A percentile compares a stretch with the other conserved stretches of the same genome.
Evolutionary conservation across 2,888 invertebrate genomes (phyloP).

Genomic region (Hydropsyche betteni): DNA sequence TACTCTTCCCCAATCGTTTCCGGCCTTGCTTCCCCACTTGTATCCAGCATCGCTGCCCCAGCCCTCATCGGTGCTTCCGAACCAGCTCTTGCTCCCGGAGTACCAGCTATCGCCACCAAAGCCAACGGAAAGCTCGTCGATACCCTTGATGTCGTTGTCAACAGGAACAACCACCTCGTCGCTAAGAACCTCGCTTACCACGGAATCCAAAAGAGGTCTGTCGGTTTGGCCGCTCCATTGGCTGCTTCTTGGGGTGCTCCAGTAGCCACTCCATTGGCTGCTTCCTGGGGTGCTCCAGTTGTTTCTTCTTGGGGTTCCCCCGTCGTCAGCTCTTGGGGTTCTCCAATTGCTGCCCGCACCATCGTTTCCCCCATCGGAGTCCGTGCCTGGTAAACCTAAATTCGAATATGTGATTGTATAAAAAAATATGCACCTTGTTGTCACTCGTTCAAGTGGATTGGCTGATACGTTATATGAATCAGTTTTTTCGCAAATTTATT

Average conservation of each 20-base stretch:
- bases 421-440: neutral
- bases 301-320: neutral
- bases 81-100: conserved; percentile 61
- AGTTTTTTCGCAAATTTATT: neutral
- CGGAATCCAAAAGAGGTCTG: conserved; percentile 44
- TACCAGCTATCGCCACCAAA: conserved; percentile 63
- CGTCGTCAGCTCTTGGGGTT: neutral
- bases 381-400: conserved; percentile 10
- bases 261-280: conserved; percentile 62
- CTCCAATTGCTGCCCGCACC: conserved; percentile 9
- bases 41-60: conserved; percentile 49
- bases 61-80: conserved; percentile 59
- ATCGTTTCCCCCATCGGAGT: conserved; percentile 14
- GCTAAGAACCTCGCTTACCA: conserved; percentile 60
- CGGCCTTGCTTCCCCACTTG: conserved; percentile 51
- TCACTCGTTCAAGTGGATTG: conserved; percentile 2
- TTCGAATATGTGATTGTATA: neutral
- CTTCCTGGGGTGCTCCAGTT: conserved; percentile 52
- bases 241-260: conserved; percentile 64
- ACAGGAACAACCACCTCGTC: conserved; percentile 63
- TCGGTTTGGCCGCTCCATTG: conserved; percentile 57
- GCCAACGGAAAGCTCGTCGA: conserved; percentile 64
- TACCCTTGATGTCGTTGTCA: conserved; percentile 64
- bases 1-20: too few species aligned
- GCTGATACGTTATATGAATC: conserved; percentile 6